A percentile compares a stretch with the other conserved stretches of the same genome.
These are phyloP conservation scores for Arbacia lixula DNA, from an alignment of 53 echinoderm and acorn worm genomes.

Conservation along the genomic window DNA sequence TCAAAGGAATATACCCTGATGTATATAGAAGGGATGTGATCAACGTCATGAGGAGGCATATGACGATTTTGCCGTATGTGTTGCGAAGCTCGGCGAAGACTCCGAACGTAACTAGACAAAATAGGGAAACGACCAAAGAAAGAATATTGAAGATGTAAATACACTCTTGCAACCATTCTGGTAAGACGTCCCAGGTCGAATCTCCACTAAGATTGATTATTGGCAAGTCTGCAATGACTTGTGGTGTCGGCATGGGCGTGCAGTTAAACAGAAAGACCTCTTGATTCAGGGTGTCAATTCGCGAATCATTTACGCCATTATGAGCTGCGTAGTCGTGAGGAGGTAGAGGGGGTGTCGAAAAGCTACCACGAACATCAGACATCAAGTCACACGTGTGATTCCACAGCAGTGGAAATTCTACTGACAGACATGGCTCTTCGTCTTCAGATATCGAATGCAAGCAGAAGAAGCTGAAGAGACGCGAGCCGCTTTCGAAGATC, in stretches of 20 bases:
- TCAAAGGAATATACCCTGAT: constrained; percentile 26
- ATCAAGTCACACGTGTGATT: no score
- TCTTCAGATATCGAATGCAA: background rate
- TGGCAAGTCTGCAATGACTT: background rate
- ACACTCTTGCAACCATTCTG: constrained; percentile 8
- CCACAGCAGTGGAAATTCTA: no score
- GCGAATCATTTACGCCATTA: no score
- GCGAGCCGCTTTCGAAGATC: background rate
- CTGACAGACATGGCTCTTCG: no score
- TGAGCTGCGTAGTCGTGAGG: no score
- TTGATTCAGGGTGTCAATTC: no score
- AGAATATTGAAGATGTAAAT: constrained; percentile 10
- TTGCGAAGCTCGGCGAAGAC: constrained; percentile 30
- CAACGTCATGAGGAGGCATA: background rate
- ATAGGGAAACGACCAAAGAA: background rate
- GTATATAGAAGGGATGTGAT: background rate
- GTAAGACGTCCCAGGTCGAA: constrained; percentile 26
- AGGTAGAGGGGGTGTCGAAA: no score
- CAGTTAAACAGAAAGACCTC: background rate
- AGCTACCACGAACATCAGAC: no score
- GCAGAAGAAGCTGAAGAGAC: constrained; percentile 29
- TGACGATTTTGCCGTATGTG: constrained; percentile 22
- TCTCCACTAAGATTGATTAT: constrained; percentile 1
- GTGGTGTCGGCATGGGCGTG: background rate
- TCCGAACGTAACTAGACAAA: constrained; percentile 12